These are phyloP conservation scores for Strigamia crassipes DNA, from an alignment of 2,888 invertebrate genomes.

Conservation along the genomic window DNA sequence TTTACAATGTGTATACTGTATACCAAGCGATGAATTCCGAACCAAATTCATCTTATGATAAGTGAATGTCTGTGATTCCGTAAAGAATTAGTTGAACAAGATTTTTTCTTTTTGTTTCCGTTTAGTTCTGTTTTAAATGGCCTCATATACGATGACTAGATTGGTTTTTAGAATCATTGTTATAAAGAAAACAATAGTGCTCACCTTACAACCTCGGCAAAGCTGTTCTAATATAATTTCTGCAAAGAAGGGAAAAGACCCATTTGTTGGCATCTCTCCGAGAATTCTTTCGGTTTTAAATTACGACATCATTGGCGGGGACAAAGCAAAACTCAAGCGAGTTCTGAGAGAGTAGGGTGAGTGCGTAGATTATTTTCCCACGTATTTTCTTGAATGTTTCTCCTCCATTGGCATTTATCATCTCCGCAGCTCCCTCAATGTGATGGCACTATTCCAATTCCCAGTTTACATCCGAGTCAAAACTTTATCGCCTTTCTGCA, in stretches of 20 bases:
- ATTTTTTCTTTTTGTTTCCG: background rate
- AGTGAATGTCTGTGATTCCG: conserved; percentile 47
- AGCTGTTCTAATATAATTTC: background rate
- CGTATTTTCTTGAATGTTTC: conserved; percentile 46
- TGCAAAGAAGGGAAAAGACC: background rate
- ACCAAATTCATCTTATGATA: conserved; percentile 1
- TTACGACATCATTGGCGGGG: conserved; percentile 45
- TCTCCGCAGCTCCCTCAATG: conserved; percentile 43
- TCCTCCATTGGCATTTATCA: conserved; percentile 45
- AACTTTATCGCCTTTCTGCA: conserved; percentile 37
- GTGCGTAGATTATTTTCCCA: conserved; percentile 45
- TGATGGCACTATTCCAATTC: conserved; percentile 48
- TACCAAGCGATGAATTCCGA: conserved; percentile 39
- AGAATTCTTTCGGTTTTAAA: conserved; percentile 43
- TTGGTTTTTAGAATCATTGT: conserved; percentile 3
- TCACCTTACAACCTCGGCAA: conserved; percentile 4
- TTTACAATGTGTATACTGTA: conserved; percentile 24
- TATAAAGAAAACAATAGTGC: background rate
- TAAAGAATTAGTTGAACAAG: conserved; percentile 39
- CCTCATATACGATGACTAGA: background rate
- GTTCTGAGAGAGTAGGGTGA: conserved; percentile 8
- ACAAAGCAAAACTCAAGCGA: conserved; percentile 31
- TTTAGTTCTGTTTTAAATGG: background rate
- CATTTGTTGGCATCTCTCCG: conserved; percentile 46
- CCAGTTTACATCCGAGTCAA: conserved; percentile 10